Percentiles rank a stretch among this genome's conserved stretches.
phyloP scores from a whole-genome alignment of 2,888 invertebrate species.

The Chalcosyrphus nemorum region DNA sequence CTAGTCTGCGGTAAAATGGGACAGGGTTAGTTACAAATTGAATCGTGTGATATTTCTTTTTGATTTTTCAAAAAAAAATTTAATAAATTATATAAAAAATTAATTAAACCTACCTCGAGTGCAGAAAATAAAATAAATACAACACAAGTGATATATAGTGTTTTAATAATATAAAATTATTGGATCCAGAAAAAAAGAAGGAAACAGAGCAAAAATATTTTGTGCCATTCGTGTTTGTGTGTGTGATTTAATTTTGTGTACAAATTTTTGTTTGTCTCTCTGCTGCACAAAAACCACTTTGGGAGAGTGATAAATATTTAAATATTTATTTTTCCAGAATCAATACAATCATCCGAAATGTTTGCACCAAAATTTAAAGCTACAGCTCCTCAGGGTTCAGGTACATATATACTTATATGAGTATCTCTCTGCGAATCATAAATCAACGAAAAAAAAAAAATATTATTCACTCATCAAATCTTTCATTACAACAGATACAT shows the following conservation, averaged over 20 bases:
- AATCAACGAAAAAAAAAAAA: neutral
- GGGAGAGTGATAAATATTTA: neutral
- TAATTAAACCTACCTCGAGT: neutral
- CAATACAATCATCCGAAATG: slow-evolving; percentile 84
- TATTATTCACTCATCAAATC: slow-evolving; percentile 19
- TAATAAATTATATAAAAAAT: neutral
- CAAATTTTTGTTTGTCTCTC: slow-evolving; percentile 17
- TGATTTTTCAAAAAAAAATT: slow-evolving; percentile 7
- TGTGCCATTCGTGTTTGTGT: slow-evolving; percentile 5
- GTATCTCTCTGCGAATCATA: neutral
- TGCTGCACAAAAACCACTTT: slow-evolving; percentile 9
- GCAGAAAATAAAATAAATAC: neutral
- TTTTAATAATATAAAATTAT: neutral
- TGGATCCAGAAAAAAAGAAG: neutral
- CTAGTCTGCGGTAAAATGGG: slow-evolving; percentile 78
- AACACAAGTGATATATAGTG: slow-evolving; percentile 31
- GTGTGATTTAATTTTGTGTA: slow-evolving; percentile 27
- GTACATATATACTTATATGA: slow-evolving; percentile 75
- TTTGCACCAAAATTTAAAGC: slow-evolving; percentile 92
- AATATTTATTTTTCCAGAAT: slow-evolving; percentile 83
- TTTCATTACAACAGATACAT: slow-evolving; percentile 33
- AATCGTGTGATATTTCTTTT: slow-evolving; percentile 27
- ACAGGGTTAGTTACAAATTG: slow-evolving; percentile 81
- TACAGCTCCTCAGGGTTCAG: slow-evolving; percentile 84
- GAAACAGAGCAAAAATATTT: neutral